These are phyloP conservation scores for Siniperca chuatsi DNA, from an alignment of 2,113 vertebrate genomes.

Conservation along the genomic window DNA sequence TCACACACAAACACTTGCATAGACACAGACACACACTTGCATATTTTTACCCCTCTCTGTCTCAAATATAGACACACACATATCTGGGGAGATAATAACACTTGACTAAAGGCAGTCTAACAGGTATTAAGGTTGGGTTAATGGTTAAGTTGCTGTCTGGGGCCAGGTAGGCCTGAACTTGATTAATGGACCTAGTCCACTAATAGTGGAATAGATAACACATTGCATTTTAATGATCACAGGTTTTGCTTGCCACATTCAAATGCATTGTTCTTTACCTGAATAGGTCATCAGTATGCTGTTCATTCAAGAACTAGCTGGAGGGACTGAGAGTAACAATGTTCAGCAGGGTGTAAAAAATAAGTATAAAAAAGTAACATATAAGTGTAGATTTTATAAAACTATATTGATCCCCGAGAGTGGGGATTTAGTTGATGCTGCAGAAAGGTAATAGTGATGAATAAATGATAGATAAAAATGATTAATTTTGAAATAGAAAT, in stretches of 20 bases:
- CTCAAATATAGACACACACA: slow-evolving; percentile 12
- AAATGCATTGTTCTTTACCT: slow-evolving; percentile 4
- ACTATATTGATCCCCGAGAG: background rate
- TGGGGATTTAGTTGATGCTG: background rate
- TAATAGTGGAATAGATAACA: slow-evolving; percentile 51
- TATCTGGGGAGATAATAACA: slow-evolving; percentile 67
- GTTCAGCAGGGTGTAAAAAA: slow-evolving; percentile 4
- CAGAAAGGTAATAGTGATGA: background rate
- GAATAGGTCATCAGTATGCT: slow-evolving; percentile 10
- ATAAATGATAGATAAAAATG: background rate
- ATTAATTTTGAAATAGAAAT: background rate
- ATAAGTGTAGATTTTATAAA: background rate
- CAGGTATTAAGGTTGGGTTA: slow-evolving; percentile 69
- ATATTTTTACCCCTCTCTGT: background rate
- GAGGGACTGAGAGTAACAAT: slow-evolving; percentile 2
- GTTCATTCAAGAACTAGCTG: slow-evolving; percentile 13
- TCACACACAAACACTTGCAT: background rate
- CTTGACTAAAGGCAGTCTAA: slow-evolving; percentile 63
- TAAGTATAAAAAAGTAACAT: background rate
- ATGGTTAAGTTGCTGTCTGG: slow-evolving; percentile 73
- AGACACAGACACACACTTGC: slow-evolving; percentile 11
- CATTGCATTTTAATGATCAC: slow-evolving; percentile 46
- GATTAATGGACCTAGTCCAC: slow-evolving; percentile 66
- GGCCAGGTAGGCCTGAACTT: slow-evolving; percentile 41
- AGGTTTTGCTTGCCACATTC: slow-evolving; percentile 23